phyloP scores from a whole-genome alignment of 2,888 invertebrate species.

The Netelia melanura region DNA sequence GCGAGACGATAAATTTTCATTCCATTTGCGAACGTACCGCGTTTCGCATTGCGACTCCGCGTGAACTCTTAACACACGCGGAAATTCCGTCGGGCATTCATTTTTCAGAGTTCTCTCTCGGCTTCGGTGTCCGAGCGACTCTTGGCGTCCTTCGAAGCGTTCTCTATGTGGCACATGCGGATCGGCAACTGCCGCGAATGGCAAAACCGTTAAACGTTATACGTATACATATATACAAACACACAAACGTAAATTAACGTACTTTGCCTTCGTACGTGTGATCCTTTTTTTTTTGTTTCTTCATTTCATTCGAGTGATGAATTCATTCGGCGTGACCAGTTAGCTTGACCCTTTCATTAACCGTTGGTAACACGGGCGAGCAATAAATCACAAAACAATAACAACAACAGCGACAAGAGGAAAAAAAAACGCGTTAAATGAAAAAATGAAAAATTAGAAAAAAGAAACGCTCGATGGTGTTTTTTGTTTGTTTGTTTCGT shows the following conservation, averaged over 20 bases:
- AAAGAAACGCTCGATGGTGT: not conserved
- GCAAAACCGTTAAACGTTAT: conserved; percentile 29
- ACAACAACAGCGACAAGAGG: not conserved
- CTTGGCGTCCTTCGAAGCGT: conserved; percentile 40
- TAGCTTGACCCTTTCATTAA: conserved; percentile 51
- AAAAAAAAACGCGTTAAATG: not conserved
- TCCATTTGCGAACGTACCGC: conserved; percentile 57
- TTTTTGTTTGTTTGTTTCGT: too few species aligned
- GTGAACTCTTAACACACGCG: conserved; percentile 73
- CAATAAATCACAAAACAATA: not conserved
- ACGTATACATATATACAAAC: not conserved
- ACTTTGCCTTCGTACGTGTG: not conserved
- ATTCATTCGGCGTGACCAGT: conserved; percentile 37
- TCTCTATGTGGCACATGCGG: conserved; percentile 28
- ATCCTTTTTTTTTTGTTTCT: not conserved
- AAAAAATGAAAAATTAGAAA: not conserved
- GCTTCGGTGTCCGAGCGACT: conserved; percentile 1
- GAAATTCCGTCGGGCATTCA: conserved; percentile 73
- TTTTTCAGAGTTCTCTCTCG: conserved; percentile 55
- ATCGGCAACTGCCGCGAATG: conserved; percentile 11
- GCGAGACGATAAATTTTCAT: conserved; percentile 79
- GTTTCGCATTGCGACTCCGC: conserved; percentile 72
- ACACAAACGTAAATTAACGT: not conserved
- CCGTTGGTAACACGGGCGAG: conserved; percentile 31
- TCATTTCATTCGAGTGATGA: not conserved